Percentiles rank a stretch among this genome's conserved stretches.
phyloP scores from a whole-genome alignment of 2,113 vertebrate genomes.

The Lathamus discolor region DNA sequence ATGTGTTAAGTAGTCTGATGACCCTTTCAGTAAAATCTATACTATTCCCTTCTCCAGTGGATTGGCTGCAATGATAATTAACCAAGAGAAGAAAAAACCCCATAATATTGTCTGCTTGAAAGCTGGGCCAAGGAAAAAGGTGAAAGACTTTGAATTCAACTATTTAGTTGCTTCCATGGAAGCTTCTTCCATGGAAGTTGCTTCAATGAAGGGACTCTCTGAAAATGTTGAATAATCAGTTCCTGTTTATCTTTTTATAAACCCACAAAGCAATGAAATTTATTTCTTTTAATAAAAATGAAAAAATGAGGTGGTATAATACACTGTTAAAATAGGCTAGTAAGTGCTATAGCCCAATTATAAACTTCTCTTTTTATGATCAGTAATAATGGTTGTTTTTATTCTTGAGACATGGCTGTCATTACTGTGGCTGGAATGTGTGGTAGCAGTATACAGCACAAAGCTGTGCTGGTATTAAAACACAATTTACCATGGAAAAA shows the following conservation, averaged over 20 bases:
- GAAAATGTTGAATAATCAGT: conserved; percentile 44
- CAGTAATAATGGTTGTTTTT: background rate
- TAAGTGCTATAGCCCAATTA: background rate
- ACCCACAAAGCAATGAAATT: conserved; percentile 21
- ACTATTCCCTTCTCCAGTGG: background rate
- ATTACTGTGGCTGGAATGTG: background rate
- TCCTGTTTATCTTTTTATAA: conserved; percentile 51
- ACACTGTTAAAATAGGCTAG: background rate
- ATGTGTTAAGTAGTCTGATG: background rate
- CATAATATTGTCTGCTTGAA: background rate
- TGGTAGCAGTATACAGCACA: background rate
- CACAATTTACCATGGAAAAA: background rate
- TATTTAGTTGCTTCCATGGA: conserved; percentile 16
- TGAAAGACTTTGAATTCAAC: background rate
- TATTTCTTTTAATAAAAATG: conserved; percentile 53
- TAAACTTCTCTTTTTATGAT: background rate
- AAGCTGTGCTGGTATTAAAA: background rate
- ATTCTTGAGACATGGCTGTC: conserved; percentile 5
- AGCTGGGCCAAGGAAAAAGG: background rate
- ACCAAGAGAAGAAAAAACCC: background rate
- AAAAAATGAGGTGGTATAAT: conserved; percentile 13
- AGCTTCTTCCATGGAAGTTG: background rate
- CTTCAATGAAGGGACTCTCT: background rate
- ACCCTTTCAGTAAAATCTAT: background rate
- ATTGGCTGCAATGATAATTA: background rate